phyloP scores from a whole-genome alignment of 2,797 vertebrate genomes.

The Rallus crepitans region DNA sequence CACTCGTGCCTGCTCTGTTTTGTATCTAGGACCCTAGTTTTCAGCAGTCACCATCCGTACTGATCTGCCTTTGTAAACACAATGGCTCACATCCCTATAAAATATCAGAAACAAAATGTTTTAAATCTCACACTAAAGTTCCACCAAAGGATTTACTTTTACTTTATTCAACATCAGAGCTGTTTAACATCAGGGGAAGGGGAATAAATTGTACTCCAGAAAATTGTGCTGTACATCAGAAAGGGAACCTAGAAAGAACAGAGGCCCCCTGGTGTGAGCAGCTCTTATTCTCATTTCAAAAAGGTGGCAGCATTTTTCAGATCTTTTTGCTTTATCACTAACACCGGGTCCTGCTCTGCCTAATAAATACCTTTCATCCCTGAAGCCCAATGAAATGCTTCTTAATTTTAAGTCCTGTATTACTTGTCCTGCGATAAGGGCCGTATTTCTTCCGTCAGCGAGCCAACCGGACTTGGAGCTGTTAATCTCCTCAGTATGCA shows the following conservation, averaged over 20 bases:
- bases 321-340: conserved; percentile 36
- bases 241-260: conserved; percentile 50
- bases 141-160: conserved; percentile 54
- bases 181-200: conserved; percentile 29
- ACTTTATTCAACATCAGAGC: conserved; percentile 48
- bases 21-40: conserved; percentile 6
- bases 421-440: conserved; percentile 11
- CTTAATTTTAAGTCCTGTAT: conserved; percentile 40
- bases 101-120: conserved; percentile 53
- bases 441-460: neutral
- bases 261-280: conserved; percentile 5
- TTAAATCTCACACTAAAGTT: conserved; percentile 33
- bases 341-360: neutral
- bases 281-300: conserved; percentile 51
- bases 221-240: conserved; percentile 58
- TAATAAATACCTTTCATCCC: conserved; percentile 62
- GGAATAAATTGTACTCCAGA: conserved; percentile 33
- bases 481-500: conserved; percentile 38
- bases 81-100: conserved; percentile 13
- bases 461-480: neutral
- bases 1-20: conserved; percentile 14
- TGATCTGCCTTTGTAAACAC: conserved; percentile 42
- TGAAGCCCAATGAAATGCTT: conserved; percentile 42
- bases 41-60: neutral
- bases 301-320: conserved; percentile 49